Percentiles rank a stretch among this genome's conserved stretches.
Conservation (phyloP, 2,113 vertebrate species). For the Empidonax traillii region DNA sequence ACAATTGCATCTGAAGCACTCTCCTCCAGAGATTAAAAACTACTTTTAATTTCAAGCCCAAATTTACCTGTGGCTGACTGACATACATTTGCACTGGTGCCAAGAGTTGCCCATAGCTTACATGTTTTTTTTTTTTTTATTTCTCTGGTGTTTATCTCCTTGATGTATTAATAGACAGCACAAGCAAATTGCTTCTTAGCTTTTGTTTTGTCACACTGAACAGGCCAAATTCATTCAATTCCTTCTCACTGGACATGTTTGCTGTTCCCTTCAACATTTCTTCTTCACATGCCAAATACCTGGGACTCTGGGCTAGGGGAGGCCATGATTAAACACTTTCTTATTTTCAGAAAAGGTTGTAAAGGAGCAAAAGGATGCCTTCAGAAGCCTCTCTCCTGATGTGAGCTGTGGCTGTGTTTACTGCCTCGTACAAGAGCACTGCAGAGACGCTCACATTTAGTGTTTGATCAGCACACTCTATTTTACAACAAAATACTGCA, state of each 20-base stretch:
- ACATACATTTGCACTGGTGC: neutral
- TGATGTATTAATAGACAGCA: neutral
- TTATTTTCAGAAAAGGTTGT: neutral
- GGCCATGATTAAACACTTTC: rapidly evolving
- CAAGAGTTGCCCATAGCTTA: neutral
- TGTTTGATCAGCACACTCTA: neutral
- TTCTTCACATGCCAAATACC: neutral
- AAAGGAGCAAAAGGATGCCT: neutral
- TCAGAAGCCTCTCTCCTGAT: neutral
- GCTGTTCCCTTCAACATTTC: neutral
- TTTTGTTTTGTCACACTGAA: neutral
- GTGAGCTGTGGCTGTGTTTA: neutral
- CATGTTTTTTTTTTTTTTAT: neutral
- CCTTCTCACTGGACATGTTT: neutral
- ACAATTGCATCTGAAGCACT: neutral
- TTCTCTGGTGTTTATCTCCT: neutral
- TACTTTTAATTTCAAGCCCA: neutral
- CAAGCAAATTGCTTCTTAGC: neutral
- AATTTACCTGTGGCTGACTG: neutral
- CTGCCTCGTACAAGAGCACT: rapidly evolving
- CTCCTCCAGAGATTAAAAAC: neutral
- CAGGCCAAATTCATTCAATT: neutral
- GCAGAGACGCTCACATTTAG: neutral
- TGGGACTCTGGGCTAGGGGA: neutral
- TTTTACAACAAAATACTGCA: neutral